A percentile compares a stretch with the other conserved stretches of the same genome.
Evolutionary conservation across 2,113 vertebrate genomes (phyloP).

Genomic region (Pitta sordida): DNA sequence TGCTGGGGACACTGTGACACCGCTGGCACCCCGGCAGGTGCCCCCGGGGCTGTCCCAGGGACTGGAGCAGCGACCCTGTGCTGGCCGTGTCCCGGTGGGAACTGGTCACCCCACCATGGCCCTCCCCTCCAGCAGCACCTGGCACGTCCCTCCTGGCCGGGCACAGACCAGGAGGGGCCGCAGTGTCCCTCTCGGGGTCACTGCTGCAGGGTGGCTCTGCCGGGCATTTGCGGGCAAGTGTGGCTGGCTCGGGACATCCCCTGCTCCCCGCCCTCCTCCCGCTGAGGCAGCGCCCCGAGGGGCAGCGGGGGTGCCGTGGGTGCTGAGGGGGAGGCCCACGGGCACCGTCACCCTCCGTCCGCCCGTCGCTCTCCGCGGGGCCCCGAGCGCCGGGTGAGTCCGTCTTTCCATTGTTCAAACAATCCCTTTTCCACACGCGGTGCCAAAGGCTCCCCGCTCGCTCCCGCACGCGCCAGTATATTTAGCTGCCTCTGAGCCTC

Average conservation of each 20-base stretch:
- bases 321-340: accelerated
- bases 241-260: background rate
- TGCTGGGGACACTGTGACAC: background rate
- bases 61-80: background rate
- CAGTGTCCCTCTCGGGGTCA: accelerated
- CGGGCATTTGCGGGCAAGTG: background rate
- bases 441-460: slow-evolving; percentile 50
- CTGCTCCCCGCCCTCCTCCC: background rate
- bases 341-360: background rate
- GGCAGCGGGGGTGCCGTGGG: accelerated
- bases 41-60: background rate
- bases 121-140: background rate
- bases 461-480: slow-evolving; percentile 42
- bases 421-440: slow-evolving; percentile 58
- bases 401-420: slow-evolving; percentile 58
- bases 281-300: background rate
- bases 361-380: background rate
- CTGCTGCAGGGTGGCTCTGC: accelerated
- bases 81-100: background rate
- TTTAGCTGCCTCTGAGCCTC: slow-evolving; percentile 64
- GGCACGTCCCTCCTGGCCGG: background rate
- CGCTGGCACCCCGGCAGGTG: background rate
- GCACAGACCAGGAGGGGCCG: background rate
- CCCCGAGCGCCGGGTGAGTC: background rate
- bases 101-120: accelerated